These are phyloP conservation scores for Hyphantria cunea DNA, from an alignment of 1,140 invertebrate genomes.

Conservation along the genomic window DNA sequence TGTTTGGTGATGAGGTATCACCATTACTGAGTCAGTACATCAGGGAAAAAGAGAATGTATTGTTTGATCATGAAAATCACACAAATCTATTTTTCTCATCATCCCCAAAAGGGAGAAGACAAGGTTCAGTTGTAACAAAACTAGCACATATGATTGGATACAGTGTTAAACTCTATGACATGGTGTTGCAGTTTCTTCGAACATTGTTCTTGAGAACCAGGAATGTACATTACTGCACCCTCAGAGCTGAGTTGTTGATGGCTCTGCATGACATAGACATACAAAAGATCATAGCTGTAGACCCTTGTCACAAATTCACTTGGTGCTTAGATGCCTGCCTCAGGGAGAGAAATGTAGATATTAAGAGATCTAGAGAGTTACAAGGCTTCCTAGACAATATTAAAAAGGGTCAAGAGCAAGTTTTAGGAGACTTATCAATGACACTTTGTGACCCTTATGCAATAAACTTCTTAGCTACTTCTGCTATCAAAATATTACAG, in stretches of 20 bases:
- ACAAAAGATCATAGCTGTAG: conserved; percentile 97
- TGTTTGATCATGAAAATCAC: conserved; percentile 96
- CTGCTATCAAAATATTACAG: conserved; percentile 95
- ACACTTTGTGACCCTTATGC: conserved; percentile 98
- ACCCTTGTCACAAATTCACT: conserved; percentile 99
- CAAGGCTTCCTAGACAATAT: conserved; percentile 98
- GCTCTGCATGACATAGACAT: conserved; percentile 96
- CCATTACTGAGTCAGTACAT: conserved; percentile 96
- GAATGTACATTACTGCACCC: conserved; percentile 98
- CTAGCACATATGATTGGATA: conserved; percentile 98
- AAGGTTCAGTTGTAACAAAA: conserved; percentile 96
- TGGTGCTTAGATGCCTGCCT: conserved; percentile 99
- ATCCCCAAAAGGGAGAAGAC: conserved; percentile 94
- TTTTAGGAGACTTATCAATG: conserved; percentile 97
- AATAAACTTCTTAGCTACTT: conserved; percentile 97
- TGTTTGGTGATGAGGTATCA: conserved; percentile 98
- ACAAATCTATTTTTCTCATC: conserved; percentile 94
- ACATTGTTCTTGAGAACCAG: conserved; percentile 96
- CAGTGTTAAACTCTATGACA: conserved; percentile 97
- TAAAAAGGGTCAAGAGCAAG: conserved; percentile 96
- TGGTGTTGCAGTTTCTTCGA: conserved; percentile 97
- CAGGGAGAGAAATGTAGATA: conserved; percentile 97
- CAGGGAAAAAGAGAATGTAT: conserved; percentile 94
- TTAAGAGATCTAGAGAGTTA: conserved; percentile 95
- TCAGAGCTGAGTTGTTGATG: conserved; percentile 97